A percentile compares a stretch with the other conserved stretches of the same genome.
These are phyloP conservation scores for Triplophysa rosa DNA, from an alignment of 2,113 vertebrate genomes.

Conservation along the genomic window DNA sequence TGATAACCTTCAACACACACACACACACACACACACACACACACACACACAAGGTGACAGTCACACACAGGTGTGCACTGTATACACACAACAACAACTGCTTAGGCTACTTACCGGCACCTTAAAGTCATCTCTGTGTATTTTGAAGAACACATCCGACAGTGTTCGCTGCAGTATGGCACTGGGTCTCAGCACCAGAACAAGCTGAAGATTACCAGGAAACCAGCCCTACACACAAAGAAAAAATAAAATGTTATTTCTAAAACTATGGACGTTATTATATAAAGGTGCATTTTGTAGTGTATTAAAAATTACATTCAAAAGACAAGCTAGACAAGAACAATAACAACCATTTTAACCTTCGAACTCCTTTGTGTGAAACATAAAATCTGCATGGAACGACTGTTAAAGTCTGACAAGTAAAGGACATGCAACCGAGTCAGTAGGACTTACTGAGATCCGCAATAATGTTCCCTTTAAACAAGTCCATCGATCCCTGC, in stretches of 20 bases:
- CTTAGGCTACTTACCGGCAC: conserved; percentile 83
- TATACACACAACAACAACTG: background rate
- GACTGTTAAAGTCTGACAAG: no score
- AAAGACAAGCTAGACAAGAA: background rate
- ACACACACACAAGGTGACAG: background rate
- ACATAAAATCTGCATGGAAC: no score
- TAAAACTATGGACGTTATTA: no score
- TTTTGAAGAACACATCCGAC: conserved; percentile 88
- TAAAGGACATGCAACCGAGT: no score
- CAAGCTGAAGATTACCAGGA: conserved; percentile 92
- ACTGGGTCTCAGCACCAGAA: conserved; percentile 89
- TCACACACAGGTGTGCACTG: background rate
- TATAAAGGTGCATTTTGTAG: no score
- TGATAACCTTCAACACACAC: conserved; percentile 83
- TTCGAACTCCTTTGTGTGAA: no score
- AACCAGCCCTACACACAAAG: conserved; percentile 82
- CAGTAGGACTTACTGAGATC: conserved; percentile 84
- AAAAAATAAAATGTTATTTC: background rate
- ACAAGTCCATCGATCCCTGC: conserved; percentile 95
- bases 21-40: background rate
- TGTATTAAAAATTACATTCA: no score
- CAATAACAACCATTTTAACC: background rate
- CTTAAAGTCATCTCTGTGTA: conserved; percentile 96
- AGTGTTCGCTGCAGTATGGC: conserved; percentile 87
- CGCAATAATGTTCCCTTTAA: conserved; percentile 95